phyloP scores from a whole-genome alignment of 2,888 invertebrate genomes.

The Tupiocoris notatus region DNA sequence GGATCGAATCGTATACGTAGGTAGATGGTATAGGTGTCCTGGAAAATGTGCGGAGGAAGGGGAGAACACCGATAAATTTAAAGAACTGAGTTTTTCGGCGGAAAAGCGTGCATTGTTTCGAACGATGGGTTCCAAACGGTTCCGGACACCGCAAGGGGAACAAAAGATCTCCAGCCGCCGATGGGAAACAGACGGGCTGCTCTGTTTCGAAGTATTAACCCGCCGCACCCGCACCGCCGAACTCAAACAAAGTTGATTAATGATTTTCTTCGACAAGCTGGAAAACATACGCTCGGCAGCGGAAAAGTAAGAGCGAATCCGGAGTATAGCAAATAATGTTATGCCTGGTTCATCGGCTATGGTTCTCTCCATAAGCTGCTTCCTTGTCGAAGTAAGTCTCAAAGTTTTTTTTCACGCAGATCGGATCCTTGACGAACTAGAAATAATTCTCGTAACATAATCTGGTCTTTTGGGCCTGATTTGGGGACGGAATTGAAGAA shows the following conservation, averaged over 20 bases:
- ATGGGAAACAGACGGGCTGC: constrained; percentile 18
- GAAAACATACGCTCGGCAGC: background rate
- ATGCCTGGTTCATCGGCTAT: no score
- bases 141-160: background rate
- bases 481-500: no score
- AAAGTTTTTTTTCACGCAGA: no score
- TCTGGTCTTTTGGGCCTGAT: no score
- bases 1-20: background rate
- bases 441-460: no score
- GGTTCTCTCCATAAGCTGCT: no score
- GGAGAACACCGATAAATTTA: constrained; percentile 24
- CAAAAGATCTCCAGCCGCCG: background rate
- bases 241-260: constrained; percentile 33
- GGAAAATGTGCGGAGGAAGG: background rate
- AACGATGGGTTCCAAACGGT: background rate
- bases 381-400: no score
- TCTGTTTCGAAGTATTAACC: constrained; percentile 34
- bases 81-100: constrained; percentile 27
- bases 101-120: constrained; percentile 22
- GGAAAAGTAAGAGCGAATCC: no score
- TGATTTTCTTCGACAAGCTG: constrained; percentile 20
- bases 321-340: background rate
- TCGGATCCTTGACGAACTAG: no score
- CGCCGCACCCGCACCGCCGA: background rate
- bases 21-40: background rate